Evolutionary conservation across 2,113 vertebrate genomes (phyloP), one percentile per base, ranked within the genome.

Genomic region (Lethenteron reissneri): DNA sequence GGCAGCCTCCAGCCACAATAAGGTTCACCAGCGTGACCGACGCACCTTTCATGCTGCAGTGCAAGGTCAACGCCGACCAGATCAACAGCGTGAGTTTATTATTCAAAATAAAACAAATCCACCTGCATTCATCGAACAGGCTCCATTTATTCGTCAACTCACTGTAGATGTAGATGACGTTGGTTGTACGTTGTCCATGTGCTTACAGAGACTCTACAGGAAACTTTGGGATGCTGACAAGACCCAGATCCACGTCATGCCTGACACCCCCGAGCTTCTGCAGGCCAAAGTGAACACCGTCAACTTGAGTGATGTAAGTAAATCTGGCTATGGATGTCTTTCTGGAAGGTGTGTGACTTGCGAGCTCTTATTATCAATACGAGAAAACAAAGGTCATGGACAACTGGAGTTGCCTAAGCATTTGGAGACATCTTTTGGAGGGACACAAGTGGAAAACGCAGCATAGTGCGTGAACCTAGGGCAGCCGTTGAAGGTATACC

Each of bases 1-100:
- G 83, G 15, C 82, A 83, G 72, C 81, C 76, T 71, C 75, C 89
- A n/a, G 86, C 88, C 73, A 81, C 74, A 1, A 76, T 95, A 71
- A 88, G 86, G 76, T 95, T 88, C 74, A 91, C 86, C 56, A 96
- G 87, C 77, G 81, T 87, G 75, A 84, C 85, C 12, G 90, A 95
- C 71, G 82, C 82, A 76, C 89, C 96, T 85, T 82, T 90, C 69
- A 77, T 94, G 11, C 77, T 80, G 78, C 77, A 97, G 77, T 90
- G 91, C 74, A 80, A 90, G 77, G 75, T 78, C 76, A 97, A 97
- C 78, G 79, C 86, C 70, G 89, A 87, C 78, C 83, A 80, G 3
- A 81, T 86, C 70, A 83, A 92, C 72, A 79, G 85, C 80, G 94
- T 97, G 77, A 84, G 83, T 83, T 25, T 71, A 11, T 14, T 71